Percentiles rank a stretch among this genome's conserved stretches.
Conservation (phyloP, 2,888 invertebrate genomes). For the Arctia plantaginis region DNA sequence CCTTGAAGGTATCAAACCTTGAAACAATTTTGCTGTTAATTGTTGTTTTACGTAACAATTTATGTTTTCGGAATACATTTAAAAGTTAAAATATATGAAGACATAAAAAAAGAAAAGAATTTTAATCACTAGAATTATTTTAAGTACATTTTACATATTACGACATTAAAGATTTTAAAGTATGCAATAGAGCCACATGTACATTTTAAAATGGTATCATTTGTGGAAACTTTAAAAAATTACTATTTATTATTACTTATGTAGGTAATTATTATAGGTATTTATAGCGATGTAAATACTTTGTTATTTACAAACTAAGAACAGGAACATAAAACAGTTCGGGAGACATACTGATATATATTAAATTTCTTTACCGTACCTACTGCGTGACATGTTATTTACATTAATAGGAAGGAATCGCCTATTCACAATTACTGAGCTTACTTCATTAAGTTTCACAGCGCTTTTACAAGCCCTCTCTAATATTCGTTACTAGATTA, state of each 20-base stretch:
- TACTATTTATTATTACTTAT: constrained; percentile 64
- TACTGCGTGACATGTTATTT: constrained; percentile 77
- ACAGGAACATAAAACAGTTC: constrained; percentile 86
- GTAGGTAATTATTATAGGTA: constrained; percentile 62
- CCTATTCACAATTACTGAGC: constrained; percentile 82
- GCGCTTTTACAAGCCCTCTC: constrained; percentile 75
- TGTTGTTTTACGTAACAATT: constrained; percentile 31
- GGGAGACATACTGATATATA: constrained; percentile 82
- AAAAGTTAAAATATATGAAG: constrained; percentile 47
- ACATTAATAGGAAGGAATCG: constrained; percentile 76
- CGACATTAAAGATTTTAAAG: constrained; percentile 78
- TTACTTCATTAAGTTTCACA: constrained; percentile 76
- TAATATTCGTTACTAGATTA: constrained; percentile 59
- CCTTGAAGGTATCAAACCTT: background rate
- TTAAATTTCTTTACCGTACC: constrained; percentile 78
- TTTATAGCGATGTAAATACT: constrained; percentile 70
- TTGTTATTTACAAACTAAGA: constrained; percentile 83
- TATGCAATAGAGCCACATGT: constrained; percentile 75
- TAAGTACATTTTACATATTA: constrained; percentile 84
- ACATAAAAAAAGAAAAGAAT: constrained; percentile 56
- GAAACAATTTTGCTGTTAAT: constrained; percentile 21
- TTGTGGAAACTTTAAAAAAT: constrained; percentile 70
- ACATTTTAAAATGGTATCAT: constrained; percentile 72
- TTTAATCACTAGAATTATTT: constrained; percentile 72
- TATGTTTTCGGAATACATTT: constrained; percentile 30